phyloP scores from a whole-genome alignment of 2,888 invertebrate species.

The Cephus rjabovi region DNA sequence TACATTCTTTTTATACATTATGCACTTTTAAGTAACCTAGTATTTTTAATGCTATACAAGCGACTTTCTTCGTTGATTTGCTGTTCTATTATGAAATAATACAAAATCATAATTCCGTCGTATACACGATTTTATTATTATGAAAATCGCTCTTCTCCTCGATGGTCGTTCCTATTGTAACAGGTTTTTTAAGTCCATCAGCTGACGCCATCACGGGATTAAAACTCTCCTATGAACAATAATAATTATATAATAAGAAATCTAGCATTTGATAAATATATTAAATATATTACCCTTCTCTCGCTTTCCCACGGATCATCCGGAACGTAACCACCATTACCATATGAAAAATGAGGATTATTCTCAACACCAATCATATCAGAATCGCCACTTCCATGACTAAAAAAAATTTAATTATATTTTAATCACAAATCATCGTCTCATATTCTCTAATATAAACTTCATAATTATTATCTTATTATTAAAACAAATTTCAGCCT shows the following conservation, averaged over 20 bases:
- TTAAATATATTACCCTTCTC: slow-evolving; percentile 8
- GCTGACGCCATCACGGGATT: slow-evolving; percentile 12
- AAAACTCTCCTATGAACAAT: slow-evolving; percentile 1
- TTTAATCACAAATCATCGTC: not conserved
- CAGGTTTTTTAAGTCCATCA: not conserved
- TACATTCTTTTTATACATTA: not conserved
- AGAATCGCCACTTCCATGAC: slow-evolving; percentile 73
- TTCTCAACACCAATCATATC: slow-evolving; percentile 77
- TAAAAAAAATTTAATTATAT: slow-evolving; percentile 47
- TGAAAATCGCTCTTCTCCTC: not conserved
- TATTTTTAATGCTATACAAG: not conserved
- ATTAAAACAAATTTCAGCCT: slow-evolving; percentile 18
- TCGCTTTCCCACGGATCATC: slow-evolving; percentile 18
- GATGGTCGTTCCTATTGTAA: not conserved
- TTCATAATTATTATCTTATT: not conserved
- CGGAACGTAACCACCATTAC: slow-evolving; percentile 55
- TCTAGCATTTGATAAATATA: not conserved
- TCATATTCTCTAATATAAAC: not conserved
- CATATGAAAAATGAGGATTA: slow-evolving; percentile 71
- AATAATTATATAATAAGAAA: not conserved
- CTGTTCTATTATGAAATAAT: not conserved
- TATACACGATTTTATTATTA: not conserved
- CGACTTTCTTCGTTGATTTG: not conserved
- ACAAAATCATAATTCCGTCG: not conserved
- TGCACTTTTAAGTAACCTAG: not conserved